Evolutionary conservation across 1,140 invertebrate species (phyloP).

Genomic region (Zophobas atratus): DNA sequence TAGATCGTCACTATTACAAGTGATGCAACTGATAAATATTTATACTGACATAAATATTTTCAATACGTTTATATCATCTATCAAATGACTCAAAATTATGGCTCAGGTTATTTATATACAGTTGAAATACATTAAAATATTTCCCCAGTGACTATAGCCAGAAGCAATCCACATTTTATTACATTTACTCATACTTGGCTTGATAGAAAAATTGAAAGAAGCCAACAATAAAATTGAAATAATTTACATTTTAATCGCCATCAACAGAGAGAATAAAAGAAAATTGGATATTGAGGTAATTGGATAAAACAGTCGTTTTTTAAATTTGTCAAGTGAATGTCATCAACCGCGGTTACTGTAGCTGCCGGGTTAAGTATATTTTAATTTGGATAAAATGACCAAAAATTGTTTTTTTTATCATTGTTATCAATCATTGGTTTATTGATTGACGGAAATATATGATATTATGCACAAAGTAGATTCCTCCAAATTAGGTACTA

Average conservation of each 20-base stretch:
- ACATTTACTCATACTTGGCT: not conserved
- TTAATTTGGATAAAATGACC: slow-evolving; percentile 8
- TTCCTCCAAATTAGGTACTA: slow-evolving; percentile 11
- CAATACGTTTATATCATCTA: slow-evolving; percentile 42
- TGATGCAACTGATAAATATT: slow-evolving; percentile 86
- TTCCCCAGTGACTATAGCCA: slow-evolving; percentile 50
- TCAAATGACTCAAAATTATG: slow-evolving; percentile 39
- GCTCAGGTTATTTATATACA: slow-evolving; percentile 35
- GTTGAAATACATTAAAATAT: slow-evolving; percentile 56
- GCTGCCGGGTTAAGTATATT: not conserved
- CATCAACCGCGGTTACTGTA: not conserved
- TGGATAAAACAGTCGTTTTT: not conserved
- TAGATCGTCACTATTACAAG: slow-evolving; percentile 76
- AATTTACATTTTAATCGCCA: too few relatives aligned
- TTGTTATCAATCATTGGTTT: slow-evolving; percentile 10
- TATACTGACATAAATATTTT: slow-evolving; percentile 33
- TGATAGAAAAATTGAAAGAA: not conserved
- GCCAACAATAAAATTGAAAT: not conserved
- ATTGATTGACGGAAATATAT: not conserved
- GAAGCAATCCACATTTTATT: slow-evolving; percentile 12
- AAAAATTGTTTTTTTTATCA: slow-evolving; percentile 7
- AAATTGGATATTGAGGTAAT: not conserved
- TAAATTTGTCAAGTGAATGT: not conserved
- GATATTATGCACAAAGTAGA: slow-evolving; percentile 2
- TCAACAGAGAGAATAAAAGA: not conserved